Conservation (phyloP, 1,140 invertebrate genomes). For the Asobara japonica region DNA sequence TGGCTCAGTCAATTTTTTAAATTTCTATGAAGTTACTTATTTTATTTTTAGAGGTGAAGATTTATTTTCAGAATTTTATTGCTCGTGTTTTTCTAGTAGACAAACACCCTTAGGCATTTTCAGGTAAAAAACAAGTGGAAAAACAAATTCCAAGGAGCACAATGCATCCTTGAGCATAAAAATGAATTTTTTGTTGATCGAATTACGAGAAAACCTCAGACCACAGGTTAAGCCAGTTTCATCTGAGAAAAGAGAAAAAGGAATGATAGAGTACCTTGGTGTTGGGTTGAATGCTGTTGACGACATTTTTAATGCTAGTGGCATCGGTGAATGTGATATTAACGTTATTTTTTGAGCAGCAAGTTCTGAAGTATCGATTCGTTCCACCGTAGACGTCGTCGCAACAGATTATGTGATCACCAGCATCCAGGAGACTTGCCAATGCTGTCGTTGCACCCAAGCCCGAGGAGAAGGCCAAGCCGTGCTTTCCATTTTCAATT, state of each 20-base stretch:
- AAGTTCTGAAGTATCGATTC: constrained; percentile 72
- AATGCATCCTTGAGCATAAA: too few species aligned
- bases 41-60: too few species aligned
- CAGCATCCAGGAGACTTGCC: constrained; percentile 77
- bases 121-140: too few species aligned
- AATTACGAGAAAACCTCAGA: background rate
- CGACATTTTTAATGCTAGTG: constrained; percentile 74
- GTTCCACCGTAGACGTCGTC: constrained; percentile 98
- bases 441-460: constrained; percentile 85
- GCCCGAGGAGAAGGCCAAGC: constrained; percentile 88
- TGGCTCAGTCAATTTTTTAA: too few species aligned
- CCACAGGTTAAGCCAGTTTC: background rate
- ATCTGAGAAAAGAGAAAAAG: too few species aligned
- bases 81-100: too few species aligned
- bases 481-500: constrained; percentile 90
- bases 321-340: constrained; percentile 85
- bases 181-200: too few species aligned
- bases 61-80: too few species aligned
- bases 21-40: too few species aligned
- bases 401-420: constrained; percentile 91
- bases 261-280: constrained; percentile 76
- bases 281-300: constrained; percentile 78
- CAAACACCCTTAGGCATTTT: too few species aligned
- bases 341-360: constrained; percentile 76
- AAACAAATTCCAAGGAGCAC: too few species aligned